A percentile compares a stretch with the other conserved stretches of the same genome.
phyloP scores from a whole-genome alignment of 1,140 invertebrate genomes.

The Sitobion miscanthi region DNA sequence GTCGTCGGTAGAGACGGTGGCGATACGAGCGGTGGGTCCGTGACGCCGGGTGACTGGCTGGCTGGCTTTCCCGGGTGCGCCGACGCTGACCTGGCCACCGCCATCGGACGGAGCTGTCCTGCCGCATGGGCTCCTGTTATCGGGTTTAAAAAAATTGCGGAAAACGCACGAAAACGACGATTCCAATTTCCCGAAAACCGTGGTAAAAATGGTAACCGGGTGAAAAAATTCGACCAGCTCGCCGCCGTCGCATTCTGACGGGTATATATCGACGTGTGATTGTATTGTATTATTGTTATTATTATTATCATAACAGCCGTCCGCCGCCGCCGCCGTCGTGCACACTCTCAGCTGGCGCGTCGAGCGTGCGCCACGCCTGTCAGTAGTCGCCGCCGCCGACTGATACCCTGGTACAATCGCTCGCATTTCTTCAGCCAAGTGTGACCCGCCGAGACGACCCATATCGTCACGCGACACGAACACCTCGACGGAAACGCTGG shows the following conservation, averaged over 20 bases:
- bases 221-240: conserved; percentile 22
- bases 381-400: not conserved
- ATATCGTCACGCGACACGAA: not conserved
- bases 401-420: conserved; percentile 56
- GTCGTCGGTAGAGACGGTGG: not conserved
- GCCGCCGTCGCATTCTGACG: not conserved
- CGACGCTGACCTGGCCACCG: conserved; percentile 41
- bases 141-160: conserved; percentile 52
- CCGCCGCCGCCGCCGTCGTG: not conserved
- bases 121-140: conserved; percentile 48
- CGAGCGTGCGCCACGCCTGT: too few relatives aligned
- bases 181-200: conserved; percentile 54
- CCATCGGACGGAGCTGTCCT: not conserved
- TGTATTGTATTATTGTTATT: conserved; percentile 18
- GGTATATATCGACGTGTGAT: conserved; percentile 24
- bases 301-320: not conserved
- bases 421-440: conserved; percentile 57
- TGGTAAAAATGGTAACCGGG: conserved; percentile 33
- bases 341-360: not conserved
- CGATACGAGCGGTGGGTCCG: not conserved
- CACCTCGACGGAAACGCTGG: not conserved
- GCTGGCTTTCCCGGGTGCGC: conserved; percentile 50
- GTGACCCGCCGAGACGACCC: conserved; percentile 38
- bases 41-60: conserved; percentile 16
- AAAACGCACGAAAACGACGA: conserved; percentile 56